Evolutionary conservation across 2,797 vertebrate species (phyloP).

Genomic region (Balearica regulorum): DNA sequence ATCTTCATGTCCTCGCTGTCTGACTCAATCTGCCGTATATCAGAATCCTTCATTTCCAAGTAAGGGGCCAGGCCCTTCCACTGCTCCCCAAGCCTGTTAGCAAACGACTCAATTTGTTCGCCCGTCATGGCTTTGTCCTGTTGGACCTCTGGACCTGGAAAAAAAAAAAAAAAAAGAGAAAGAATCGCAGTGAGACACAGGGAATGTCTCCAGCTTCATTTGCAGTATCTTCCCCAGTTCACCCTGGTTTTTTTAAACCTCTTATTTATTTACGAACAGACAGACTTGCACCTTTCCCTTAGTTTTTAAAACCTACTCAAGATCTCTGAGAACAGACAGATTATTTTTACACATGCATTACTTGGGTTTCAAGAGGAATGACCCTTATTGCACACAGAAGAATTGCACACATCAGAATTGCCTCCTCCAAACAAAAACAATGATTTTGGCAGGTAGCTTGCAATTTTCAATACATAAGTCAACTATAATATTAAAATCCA

Average conservation of each 20-base stretch:
- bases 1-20: constrained; percentile 92
- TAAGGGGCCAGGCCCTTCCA: constrained; percentile 90
- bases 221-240: no score
- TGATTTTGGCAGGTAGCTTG: neutral
- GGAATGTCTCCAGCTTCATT: neutral
- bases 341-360: neutral
- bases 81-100: constrained; percentile 85
- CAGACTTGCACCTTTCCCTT: neutral
- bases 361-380: neutral
- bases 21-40: constrained; percentile 89
- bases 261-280: neutral
- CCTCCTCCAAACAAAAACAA: neutral
- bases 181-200: neutral
- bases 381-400: neutral
- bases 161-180: neutral
- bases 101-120: constrained; percentile 90
- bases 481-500: neutral
- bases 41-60: constrained; percentile 90
- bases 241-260: neutral
- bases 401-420: neutral
- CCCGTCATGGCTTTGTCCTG: constrained; percentile 87
- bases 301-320: neutral
- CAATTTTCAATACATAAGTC: neutral
- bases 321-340: rapidly evolving
- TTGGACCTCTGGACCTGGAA: constrained; percentile 87